These are phyloP conservation scores for Ascaphus truei DNA, from an alignment of 2,113 vertebrate genomes.

Conservation along the genomic window DNA sequence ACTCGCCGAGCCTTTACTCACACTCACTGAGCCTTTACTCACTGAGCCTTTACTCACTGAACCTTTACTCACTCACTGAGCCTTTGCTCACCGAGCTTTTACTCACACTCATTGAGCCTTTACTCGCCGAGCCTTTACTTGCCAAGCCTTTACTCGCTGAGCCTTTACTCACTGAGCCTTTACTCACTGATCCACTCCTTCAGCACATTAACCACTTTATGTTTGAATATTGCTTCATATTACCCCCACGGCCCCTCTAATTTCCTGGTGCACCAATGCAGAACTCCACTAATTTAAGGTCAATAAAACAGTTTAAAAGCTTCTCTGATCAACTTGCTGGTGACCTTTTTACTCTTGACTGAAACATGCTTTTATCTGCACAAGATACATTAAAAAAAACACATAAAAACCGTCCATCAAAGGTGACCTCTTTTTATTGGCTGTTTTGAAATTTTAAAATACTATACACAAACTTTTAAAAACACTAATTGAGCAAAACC, in stretches of 20 bases:
- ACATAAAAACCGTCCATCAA: constrained; percentile 42
- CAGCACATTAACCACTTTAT: no score
- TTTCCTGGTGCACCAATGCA: constrained; percentile 11
- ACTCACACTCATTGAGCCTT: no score
- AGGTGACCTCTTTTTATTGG: constrained; percentile 16
- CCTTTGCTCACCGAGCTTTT: no score
- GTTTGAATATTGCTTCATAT: constrained; percentile 7
- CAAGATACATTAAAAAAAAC: constrained; percentile 50
- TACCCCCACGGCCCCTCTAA: constrained; percentile 19
- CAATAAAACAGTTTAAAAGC: constrained; percentile 65
- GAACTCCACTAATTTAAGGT: constrained; percentile 63
- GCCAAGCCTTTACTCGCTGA: no score
- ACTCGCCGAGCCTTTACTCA: no score
- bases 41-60: no score
- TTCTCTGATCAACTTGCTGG: constrained; percentile 51
- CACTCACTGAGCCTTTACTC: no score
- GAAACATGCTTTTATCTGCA: constrained; percentile 63
- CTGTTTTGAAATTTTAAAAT: constrained; percentile 5
- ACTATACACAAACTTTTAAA: constrained; percentile 28
- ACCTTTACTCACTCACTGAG: no score
- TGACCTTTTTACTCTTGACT: constrained; percentile 61
- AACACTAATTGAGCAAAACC: constrained; percentile 27
- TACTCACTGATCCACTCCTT: no score
- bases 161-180: no score
- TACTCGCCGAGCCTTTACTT: no score